Evolutionary conservation across 2,797 vertebrate species (phyloP), one percentile per base, ranked within the genome.

Genomic region (Chaenodraco wilsoni): DNA sequence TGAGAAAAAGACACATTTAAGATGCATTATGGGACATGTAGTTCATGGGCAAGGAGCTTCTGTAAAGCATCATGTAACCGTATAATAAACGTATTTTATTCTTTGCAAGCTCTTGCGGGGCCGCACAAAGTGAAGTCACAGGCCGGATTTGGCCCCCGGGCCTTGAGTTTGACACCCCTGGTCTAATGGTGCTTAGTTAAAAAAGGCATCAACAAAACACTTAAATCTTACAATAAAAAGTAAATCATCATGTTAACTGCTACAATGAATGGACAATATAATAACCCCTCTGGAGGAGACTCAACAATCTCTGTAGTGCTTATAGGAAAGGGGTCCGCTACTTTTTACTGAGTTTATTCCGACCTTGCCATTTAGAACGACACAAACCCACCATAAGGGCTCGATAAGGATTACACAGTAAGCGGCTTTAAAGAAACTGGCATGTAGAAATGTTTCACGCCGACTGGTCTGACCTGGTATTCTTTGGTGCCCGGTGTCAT

Each of bases 401-500:
- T 44, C 0, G 1, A 44, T 33, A 21, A 21, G 17, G 33, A 23
- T 41, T 43, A 50, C 13, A 44, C 33, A 44, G n/a, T n/a, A 9
- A 17, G 23, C 5, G 23, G 40, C n/a, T 41, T 27, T 21, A 31
- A 23, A 59, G 19, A 21, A 44, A 11, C 40, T 59, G 60, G 13
- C 12, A 58, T 33, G 33, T 55, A 57, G 17, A 46, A 55, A 44
- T 7, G 41, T 4, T 23, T 16, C 16, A 48, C 27, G 21, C 3
- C 5, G 23, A 54, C 55, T 61, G 49, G 21, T 23, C 3, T 84
- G 88, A 97, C 96, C 95, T 96, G 92, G 83, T 96, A 93, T 71
- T 97, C 95, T 87, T 96, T 95, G 74, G 96, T 95, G 79, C 93
- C 95, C 0, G 96, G 95, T 60, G 91, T 76, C 84, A 97, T 88